These are phyloP conservation scores for Horisme vitalbata DNA, from an alignment of 2,888 invertebrate genomes.

Conservation along the genomic window DNA sequence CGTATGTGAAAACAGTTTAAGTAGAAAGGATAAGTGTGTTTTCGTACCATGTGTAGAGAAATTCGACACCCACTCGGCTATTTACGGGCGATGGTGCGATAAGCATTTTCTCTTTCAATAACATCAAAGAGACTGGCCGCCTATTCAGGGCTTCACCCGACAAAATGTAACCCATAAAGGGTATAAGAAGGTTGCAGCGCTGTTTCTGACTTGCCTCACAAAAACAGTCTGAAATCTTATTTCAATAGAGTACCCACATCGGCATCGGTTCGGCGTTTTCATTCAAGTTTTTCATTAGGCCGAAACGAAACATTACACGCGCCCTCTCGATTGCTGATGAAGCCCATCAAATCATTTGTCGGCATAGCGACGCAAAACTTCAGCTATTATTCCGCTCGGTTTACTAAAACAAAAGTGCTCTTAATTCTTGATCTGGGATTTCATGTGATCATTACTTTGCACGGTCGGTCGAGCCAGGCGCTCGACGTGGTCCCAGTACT, in stretches of 20 bases:
- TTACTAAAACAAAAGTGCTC: conserved; percentile 73
- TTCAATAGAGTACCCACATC: conserved; percentile 43
- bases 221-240: conserved; percentile 53
- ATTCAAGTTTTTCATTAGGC: conserved; percentile 53
- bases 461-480: conserved; percentile 57
- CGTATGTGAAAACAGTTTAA: conserved; percentile 73
- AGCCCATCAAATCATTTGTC: conserved; percentile 74
- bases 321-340: conserved; percentile 61
- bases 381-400: conserved; percentile 73
- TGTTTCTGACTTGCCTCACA: conserved; percentile 55
- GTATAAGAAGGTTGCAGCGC: conserved; percentile 65
- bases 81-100: conserved; percentile 78
- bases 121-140: conserved; percentile 76
- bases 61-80: conserved; percentile 75
- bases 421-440: conserved; percentile 75
- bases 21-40: conserved; percentile 78
- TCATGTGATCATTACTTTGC: conserved; percentile 69
- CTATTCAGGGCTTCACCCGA: conserved; percentile 67
- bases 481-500: conserved; percentile 43
- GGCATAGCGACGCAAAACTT: conserved; percentile 70
- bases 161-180: conserved; percentile 71
- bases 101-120: conserved; percentile 80
- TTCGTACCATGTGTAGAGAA: conserved; percentile 74
- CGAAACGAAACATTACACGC: conserved; percentile 62
- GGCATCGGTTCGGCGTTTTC: conserved; percentile 36